Base-by-base conservation (phyloP, 2,888 invertebrate species). In the Automeris io region DNA sequence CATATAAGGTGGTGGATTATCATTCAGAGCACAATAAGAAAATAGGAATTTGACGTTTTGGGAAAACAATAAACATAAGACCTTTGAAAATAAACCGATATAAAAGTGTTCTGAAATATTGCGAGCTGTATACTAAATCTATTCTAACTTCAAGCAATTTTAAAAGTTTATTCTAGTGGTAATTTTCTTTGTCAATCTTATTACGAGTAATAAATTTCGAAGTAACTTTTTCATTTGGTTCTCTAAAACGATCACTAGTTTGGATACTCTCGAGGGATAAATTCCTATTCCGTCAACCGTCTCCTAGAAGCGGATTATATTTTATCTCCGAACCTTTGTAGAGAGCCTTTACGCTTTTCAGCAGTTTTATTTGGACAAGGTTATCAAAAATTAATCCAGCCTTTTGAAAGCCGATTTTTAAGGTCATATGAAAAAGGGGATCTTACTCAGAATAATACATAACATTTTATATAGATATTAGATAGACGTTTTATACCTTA, bases 361-460 rank as follows among this genome's bases (percentile, higher is more conserved):
- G 29, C 5, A n/a, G 16, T 29, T 29, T 29, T 16, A 16, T 29
- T 8, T 16, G 8, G 3, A n/a, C 29, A 29, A n/a, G 29, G 16
- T 29, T 16, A 29, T 29, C 8, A 16, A 29, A 29, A 29, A 29
- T 29, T 29, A 29, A 29, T 29, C 7, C 29, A 29, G 16, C 16
- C 16, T 16, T 26, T 29, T 16, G 16, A n/a, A 4, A 29, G 29
- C 29, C 16, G 16, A 29, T 16, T 29, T 26, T 29, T 16, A 29
- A 16, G 16, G n/a, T 8, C 16, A 5, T 9, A 16, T 29, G 16
- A 16, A n/a, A 8, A 13, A 16, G 8, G 8, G 16, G 4, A 16
- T 13, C 26, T 0, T 26, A 3, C n/a, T n/a, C n/a, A n/a, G 13
- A 16, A n/a, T 16, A 13, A 8, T 16, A 8, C 8, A n/a, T n/a